Evolutionary conservation across 2,797 vertebrate species (phyloP).

Genomic region (Aplochiton taeniatus): DNA sequence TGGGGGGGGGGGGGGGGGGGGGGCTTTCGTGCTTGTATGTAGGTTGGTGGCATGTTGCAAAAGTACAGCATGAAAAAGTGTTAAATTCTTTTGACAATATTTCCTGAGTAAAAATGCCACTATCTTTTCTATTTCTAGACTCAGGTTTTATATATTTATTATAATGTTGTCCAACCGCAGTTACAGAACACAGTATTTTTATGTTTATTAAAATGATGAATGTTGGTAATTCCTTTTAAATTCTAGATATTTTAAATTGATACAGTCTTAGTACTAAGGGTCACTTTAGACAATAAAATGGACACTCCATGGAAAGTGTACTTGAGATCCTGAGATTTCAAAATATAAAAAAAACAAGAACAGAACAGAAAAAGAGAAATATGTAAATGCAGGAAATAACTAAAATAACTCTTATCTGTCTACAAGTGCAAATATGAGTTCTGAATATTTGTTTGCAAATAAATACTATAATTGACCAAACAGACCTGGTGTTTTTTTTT

Average conservation of each 20-base stretch:
- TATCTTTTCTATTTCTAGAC: too few species aligned
- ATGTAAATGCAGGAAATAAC: slow-evolving; percentile 47
- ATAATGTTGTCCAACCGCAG: too few species aligned
- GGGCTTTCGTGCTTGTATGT: too few species aligned
- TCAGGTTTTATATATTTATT: too few species aligned
- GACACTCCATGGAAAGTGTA: slow-evolving; percentile 67
- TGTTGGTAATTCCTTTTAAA: slow-evolving; percentile 60
- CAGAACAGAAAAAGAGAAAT: slow-evolving; percentile 49
- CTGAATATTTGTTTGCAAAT: slow-evolving; percentile 13
- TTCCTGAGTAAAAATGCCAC: too few species aligned
- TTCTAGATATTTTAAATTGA: slow-evolving; percentile 65
- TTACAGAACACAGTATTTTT: too few species aligned
- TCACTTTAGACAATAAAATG: slow-evolving; percentile 70
- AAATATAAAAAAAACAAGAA: slow-evolving; percentile 59
- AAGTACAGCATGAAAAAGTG: too few species aligned
- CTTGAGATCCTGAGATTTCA: slow-evolving; percentile 56
- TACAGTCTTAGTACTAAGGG: slow-evolving; percentile 67
- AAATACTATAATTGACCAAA: slow-evolving; percentile 2
- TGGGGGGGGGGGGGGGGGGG: too few species aligned
- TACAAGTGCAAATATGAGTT: slow-evolving; percentile 10
- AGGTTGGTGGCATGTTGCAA: too few species aligned
- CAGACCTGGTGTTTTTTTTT: not conserved
- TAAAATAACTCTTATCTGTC: slow-evolving; percentile 37
- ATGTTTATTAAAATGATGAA: too few species aligned
- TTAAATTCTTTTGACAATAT: too few species aligned